A percentile compares a stretch with the other conserved stretches of the same genome.
Conservation (phyloP, 2,888 invertebrate genomes). For the Lasioglossum lativentre region DNA sequence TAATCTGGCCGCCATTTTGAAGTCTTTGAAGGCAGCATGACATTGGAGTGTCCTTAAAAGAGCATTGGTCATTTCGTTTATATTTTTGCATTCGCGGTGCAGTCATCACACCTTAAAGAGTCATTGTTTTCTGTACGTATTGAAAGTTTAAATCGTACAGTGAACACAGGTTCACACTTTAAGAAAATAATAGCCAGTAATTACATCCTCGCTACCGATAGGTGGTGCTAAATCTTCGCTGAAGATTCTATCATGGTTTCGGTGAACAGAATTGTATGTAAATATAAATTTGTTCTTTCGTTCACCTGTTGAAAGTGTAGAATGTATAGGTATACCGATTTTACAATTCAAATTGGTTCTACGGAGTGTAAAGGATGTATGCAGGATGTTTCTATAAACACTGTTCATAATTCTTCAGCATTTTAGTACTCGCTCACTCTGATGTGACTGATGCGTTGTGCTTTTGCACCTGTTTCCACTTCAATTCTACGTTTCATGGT, state of each 20-base stretch:
- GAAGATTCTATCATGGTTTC: not conserved
- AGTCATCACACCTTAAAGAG: too few relatives aligned
- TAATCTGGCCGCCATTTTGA: not conserved
- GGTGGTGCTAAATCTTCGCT: not conserved
- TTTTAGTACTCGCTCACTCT: not conserved
- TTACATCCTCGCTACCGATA: too few relatives aligned
- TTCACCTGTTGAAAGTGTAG: not conserved
- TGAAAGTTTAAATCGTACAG: too few relatives aligned
- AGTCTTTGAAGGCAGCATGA: not conserved
- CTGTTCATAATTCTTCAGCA: not conserved
- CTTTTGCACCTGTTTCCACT: not conserved
- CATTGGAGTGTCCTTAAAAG: not conserved
- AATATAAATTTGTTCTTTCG: not conserved
- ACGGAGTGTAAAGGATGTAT: not conserved
- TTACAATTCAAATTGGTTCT: constrained; percentile 6
- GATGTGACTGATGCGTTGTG: not conserved
- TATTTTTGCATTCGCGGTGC: too few relatives aligned
- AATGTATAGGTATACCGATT: not conserved
- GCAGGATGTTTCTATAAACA: not conserved
- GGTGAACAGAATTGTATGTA: not conserved
- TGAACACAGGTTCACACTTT: too few relatives aligned
- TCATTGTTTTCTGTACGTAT: too few relatives aligned
- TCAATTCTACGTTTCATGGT: not conserved
- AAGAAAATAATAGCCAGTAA: too few relatives aligned
- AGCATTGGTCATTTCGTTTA: too few relatives aligned